A percentile compares a stretch with the other conserved stretches of the same genome.
Conservation (phyloP, 2,888 invertebrate genomes). For the Hemicrepidius hirtus region DNA sequence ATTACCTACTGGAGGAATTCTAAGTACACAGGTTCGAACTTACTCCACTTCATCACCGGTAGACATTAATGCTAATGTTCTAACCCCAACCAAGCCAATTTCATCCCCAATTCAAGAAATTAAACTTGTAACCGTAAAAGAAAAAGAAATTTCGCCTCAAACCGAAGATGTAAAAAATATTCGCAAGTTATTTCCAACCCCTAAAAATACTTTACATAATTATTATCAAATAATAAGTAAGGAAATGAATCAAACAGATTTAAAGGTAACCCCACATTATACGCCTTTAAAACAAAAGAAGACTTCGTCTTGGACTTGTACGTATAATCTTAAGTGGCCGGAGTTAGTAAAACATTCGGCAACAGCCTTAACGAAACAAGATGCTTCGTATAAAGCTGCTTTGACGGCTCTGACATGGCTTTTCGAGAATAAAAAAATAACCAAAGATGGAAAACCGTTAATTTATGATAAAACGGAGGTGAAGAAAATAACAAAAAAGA, state of each 20-base stretch:
- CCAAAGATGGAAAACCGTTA: constrained; percentile 72
- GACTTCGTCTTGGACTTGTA: constrained; percentile 73
- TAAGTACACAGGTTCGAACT: neutral
- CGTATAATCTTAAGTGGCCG: constrained; percentile 77
- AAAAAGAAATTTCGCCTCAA: too few species aligned
- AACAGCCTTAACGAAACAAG: constrained; percentile 73
- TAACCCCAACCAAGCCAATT: too few species aligned
- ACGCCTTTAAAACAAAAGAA: constrained; percentile 63
- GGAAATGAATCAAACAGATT: constrained; percentile 67
- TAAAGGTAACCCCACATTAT: constrained; percentile 69
- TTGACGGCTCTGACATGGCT: constrained; percentile 75
- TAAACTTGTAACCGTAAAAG: too few species aligned
- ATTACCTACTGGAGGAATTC: neutral
- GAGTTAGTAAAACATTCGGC: constrained; percentile 74
- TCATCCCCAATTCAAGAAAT: too few species aligned
- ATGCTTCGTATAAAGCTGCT: constrained; percentile 75
- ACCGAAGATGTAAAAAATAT: neutral
- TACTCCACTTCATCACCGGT: neutral
- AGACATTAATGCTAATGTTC: neutral
- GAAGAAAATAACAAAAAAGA: constrained; percentile 65
- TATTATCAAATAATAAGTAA: constrained; percentile 70
- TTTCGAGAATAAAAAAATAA: constrained; percentile 72
- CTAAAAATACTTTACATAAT: constrained; percentile 60
- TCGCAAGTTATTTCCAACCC: neutral
- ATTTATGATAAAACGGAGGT: constrained; percentile 71